A percentile compares a stretch with the other conserved stretches of the same genome.
These are phyloP conservation scores for Hyppa rectilinea DNA, from an alignment of 2,888 invertebrate species.

Conservation along the genomic window DNA sequence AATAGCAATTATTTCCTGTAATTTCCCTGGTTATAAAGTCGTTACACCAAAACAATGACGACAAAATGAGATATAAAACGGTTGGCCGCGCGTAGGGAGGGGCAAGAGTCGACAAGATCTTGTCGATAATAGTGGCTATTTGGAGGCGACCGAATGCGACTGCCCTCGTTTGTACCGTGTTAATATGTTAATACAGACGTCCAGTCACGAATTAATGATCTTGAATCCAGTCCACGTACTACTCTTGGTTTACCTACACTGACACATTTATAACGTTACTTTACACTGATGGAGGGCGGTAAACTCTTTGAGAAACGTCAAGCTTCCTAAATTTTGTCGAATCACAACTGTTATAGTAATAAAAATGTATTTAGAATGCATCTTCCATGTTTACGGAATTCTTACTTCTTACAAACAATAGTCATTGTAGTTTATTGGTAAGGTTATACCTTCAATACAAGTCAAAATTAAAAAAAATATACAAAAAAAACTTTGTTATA, in stretches of 20 bases:
- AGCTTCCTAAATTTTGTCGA: constrained; percentile 25
- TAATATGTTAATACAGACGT: constrained; percentile 79
- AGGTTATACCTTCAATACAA: no score
- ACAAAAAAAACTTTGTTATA: no score
- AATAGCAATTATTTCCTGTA: constrained; percentile 31
- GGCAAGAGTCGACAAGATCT: constrained; percentile 67
- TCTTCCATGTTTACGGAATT: neutral
- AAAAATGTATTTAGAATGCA: constrained; percentile 28
- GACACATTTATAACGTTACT: constrained; percentile 67
- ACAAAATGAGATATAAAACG: constrained; percentile 77
- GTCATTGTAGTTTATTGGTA: no score
- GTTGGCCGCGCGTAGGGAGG: constrained; percentile 67
- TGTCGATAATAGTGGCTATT: constrained; percentile 71
- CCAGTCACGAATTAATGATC: constrained; percentile 72
- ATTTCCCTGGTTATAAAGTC: constrained; percentile 59
- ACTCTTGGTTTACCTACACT: constrained; percentile 71
- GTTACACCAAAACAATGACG: constrained; percentile 68
- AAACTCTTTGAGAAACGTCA: constrained; percentile 32
- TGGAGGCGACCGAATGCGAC: constrained; percentile 66
- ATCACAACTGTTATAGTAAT: constrained; percentile 36
- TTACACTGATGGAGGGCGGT: constrained; percentile 46
- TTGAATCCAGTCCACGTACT: constrained; percentile 66
- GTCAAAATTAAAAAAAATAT: no score
- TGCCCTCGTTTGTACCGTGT: constrained; percentile 74
- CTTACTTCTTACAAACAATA: no score